Conservation (phyloP, 2,888 invertebrate genomes). For the Hyppa rectilinea region DNA sequence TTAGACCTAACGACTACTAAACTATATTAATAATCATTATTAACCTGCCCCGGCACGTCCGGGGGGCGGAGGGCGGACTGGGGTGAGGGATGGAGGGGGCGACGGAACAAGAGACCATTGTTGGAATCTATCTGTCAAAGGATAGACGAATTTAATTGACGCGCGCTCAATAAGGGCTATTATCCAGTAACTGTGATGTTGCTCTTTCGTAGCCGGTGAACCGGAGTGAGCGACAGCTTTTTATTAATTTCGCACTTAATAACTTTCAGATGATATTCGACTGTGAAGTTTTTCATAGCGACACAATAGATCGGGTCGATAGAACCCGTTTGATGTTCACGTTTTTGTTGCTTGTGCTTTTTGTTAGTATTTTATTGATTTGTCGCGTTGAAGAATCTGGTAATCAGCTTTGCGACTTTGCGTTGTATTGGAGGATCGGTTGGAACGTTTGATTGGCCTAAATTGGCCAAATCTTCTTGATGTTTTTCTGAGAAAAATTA, state of each 20-base stretch:
- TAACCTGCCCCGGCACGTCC: slow-evolving; percentile 76
- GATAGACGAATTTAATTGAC: slow-evolving; percentile 83
- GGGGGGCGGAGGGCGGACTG: slow-evolving; percentile 52
- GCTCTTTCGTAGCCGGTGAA: slow-evolving; percentile 78
- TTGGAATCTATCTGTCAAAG: slow-evolving; percentile 79
- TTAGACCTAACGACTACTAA: slow-evolving; percentile 84
- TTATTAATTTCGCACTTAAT: slow-evolving; percentile 84
- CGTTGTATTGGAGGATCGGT: not conserved
- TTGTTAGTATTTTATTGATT: slow-evolving; percentile 64
- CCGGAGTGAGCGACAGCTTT: slow-evolving; percentile 75
- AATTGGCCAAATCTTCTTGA: slow-evolving; percentile 40
- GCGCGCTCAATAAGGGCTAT: slow-evolving; percentile 77
- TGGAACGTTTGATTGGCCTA: slow-evolving; percentile 11
- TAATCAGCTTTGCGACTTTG: slow-evolving; percentile 55
- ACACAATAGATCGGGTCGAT: slow-evolving; percentile 56
- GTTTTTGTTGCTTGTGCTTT: slow-evolving; percentile 60
- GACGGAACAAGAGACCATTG: slow-evolving; percentile 64
- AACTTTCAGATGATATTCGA: slow-evolving; percentile 65
- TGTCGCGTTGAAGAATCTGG: slow-evolving; percentile 40
- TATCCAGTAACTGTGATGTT: slow-evolving; percentile 73
- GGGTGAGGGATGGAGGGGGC: slow-evolving; percentile 29
- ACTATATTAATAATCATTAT: slow-evolving; percentile 89
- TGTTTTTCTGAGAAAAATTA: not conserved
- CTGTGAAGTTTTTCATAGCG: slow-evolving; percentile 64
- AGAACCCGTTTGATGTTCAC: slow-evolving; percentile 58